Evolutionary conservation across 2,888 invertebrate genomes (phyloP), one percentile per base, ranked within the genome.

Genomic region (Anoplius nigerrimus): DNA sequence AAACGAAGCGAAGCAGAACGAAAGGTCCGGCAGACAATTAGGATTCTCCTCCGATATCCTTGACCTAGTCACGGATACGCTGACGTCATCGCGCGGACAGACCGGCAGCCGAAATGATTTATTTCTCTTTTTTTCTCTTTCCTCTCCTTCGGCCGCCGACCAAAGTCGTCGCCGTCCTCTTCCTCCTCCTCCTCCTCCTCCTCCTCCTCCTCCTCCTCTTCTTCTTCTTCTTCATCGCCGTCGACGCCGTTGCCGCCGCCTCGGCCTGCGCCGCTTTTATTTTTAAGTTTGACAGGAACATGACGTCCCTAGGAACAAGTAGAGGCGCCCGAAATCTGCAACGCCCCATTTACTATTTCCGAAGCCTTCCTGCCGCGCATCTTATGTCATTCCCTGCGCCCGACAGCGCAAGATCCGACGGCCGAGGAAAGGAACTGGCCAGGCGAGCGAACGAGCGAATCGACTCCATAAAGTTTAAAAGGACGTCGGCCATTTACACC

Each of bases 61-160:
- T 80, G 81, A 80, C 79, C 80, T 73, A 76, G 81, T 81, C 79
- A 69, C 69, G 66, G 63, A 72, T 62, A 48, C 61, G 69, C 68
- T 74, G 48, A 74, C 75, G 78, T 79, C 75, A 76, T 57, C 20
- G 46, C 53, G 66, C 58, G 69, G 65, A 75, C 71, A 55, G 69
- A 56, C 62, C 42, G 61, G 69, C 72, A 66, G 61, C 69, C 45
- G 48, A 56, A 55, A 76, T 75, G 69, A 79, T 80, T 76, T 75
- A 74, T 78, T 69, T 76, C 69, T 45, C 58, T 52, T 67, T 66
- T 34, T 62, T 62, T 53, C 45, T 18, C 21, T 8, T 53, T 52
- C 45, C 20, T 8, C 20, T 16, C 27, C 2, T 16, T 34, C 16
- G 42, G 20, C 21, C 18, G 8, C 8, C 11, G 2, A 34, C 34